Evolutionary conservation across 2,797 vertebrate genomes (phyloP).

Genomic region (Potorous gilbertii): DNA sequence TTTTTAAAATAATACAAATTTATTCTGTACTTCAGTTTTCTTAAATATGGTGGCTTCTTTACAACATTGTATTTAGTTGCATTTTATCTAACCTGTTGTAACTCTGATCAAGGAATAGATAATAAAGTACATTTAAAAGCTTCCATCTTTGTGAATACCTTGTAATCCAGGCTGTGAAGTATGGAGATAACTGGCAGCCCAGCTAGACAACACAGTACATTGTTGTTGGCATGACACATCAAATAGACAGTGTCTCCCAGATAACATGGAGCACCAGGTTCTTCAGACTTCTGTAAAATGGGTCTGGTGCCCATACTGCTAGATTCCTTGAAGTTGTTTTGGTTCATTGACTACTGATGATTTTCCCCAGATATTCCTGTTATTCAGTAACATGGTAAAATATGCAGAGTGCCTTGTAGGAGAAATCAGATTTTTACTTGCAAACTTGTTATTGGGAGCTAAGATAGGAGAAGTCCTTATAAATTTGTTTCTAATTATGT

Average conservation of each 20-base stretch:
- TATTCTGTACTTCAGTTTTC: constrained; percentile 44
- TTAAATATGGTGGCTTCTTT: constrained; percentile 40
- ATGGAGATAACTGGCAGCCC: constrained; percentile 48
- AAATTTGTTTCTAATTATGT: constrained; percentile 30
- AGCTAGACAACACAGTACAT: constrained; percentile 36
- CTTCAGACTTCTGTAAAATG: constrained; percentile 60
- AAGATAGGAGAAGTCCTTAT: constrained; percentile 39
- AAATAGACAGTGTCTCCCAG: constrained; percentile 48
- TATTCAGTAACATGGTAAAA: constrained; percentile 44
- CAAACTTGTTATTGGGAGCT: background rate
- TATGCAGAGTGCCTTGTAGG: background rate
- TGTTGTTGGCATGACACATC: constrained; percentile 43
- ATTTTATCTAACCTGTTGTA: constrained; percentile 24
- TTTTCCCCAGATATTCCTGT: constrained; percentile 39
- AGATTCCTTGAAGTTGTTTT: background rate
- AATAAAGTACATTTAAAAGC: constrained; percentile 51
- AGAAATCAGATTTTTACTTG: constrained; percentile 46
- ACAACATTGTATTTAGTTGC: constrained; percentile 55
- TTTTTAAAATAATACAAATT: constrained; percentile 52
- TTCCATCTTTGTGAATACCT: constrained; percentile 34
- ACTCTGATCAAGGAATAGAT: background rate
- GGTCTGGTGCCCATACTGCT: background rate
- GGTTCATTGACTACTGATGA: constrained; percentile 3
- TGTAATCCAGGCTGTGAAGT: constrained; percentile 49
- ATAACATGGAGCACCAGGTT: constrained; percentile 44